Evolutionary conservation across 2,113 vertebrate species (phyloP).

Genomic region (Gila orcuttii): DNA sequence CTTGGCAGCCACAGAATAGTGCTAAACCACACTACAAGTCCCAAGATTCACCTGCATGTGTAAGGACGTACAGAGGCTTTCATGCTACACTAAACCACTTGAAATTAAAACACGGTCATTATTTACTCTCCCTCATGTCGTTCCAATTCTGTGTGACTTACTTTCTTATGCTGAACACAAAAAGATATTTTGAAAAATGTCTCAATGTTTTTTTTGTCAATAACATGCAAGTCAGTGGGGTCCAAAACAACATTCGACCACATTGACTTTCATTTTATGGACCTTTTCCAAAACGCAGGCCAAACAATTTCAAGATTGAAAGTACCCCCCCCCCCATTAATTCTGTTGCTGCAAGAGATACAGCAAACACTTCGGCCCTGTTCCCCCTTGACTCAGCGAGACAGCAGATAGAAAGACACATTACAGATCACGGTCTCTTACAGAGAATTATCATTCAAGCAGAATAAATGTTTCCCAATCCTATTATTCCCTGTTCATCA

Average conservation of each 20-base stretch:
- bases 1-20: constrained; percentile 56
- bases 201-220: background rate
- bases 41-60: constrained; percentile 56
- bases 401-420: constrained; percentile 21
- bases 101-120: background rate
- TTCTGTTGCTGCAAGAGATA: background rate
- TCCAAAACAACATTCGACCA: background rate
- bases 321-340: background rate
- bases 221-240: background rate
- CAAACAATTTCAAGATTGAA: background rate
- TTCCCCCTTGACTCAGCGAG: constrained; percentile 42
- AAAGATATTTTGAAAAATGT: background rate
- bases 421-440: constrained; percentile 43
- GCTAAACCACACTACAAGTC: constrained; percentile 50
- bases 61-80: background rate
- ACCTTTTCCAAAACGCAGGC: background rate
- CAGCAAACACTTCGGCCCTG: background rate
- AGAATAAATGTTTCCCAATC: constrained; percentile 58
- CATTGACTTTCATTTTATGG: background rate
- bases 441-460: constrained; percentile 53
- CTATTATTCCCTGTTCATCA: constrained; percentile 54
- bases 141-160: background rate
- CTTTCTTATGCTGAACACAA: background rate
- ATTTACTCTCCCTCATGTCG: background rate
- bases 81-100: background rate